Evolutionary conservation across 2,113 vertebrate genomes (phyloP).

Genomic region (Perca schrenkii): DNA sequence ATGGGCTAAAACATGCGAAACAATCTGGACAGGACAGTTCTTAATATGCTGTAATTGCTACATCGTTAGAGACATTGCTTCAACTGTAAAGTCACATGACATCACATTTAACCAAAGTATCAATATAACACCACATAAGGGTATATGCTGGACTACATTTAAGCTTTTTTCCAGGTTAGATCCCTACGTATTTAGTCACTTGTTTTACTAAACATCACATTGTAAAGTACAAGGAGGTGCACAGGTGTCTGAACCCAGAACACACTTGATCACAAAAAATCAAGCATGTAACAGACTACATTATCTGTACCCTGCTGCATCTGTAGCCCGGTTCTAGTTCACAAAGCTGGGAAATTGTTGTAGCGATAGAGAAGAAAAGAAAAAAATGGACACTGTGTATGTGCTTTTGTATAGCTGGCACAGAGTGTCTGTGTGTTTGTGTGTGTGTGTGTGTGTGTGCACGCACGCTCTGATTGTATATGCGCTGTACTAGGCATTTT

Average conservation of each 20-base stretch:
- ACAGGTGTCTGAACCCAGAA: not conserved
- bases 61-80: not conserved
- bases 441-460: not conserved
- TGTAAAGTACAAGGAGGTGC: not conserved
- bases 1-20: not conserved
- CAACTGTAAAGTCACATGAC: not conserved
- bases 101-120: too few relatives aligned
- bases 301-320: constrained; percentile 10
- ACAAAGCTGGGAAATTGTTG: constrained; percentile 27
- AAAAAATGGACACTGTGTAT: not conserved
- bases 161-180: too few relatives aligned
- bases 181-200: not conserved
- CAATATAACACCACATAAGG: not conserved
- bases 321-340: constrained; percentile 38
- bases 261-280: not conserved
- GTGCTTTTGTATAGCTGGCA: not conserved
- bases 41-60: not conserved
- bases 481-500: too few relatives aligned
- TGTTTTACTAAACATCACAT: not conserved
- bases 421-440: not conserved
- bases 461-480: not conserved
- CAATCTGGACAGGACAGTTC: not conserved
- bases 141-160: not conserved
- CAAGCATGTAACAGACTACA: not conserved
- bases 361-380: not conserved